Conservation (phyloP, 1,140 invertebrate species). For the Aradophagus sp. region DNA sequence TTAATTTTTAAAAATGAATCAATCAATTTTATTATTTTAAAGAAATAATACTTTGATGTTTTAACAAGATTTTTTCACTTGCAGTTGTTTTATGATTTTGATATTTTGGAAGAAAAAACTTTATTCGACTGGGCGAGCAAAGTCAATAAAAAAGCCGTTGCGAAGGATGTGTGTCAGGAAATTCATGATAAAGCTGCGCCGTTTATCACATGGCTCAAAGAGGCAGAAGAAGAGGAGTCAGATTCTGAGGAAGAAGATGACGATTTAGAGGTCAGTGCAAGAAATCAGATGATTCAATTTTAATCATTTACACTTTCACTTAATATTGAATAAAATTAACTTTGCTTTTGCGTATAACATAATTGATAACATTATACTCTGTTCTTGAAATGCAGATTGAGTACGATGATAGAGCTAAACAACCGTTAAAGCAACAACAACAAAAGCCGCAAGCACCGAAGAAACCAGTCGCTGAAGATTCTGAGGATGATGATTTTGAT, state of each 20-base stretch:
- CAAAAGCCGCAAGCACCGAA: conserved; percentile 70
- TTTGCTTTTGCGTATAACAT: too few relatives aligned
- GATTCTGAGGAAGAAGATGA: conserved; percentile 81
- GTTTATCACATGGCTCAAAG: conserved; percentile 96
- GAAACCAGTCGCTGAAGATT: conserved; percentile 76
- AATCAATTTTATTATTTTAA: too few relatives aligned
- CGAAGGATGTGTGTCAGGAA: conserved; percentile 91
- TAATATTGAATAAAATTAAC: too few relatives aligned
- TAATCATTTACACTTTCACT: too few relatives aligned
- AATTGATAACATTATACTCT: too few relatives aligned
- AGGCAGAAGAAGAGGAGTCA: conserved; percentile 95
- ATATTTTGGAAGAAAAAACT: conserved; percentile 95
- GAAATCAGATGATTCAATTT: too few relatives aligned
- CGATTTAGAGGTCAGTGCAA: conserved; percentile 75
- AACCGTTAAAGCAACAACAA: conserved; percentile 82
- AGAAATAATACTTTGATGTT: too few relatives aligned
- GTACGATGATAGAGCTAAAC: conserved; percentile 89
- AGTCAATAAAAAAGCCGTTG: conserved; percentile 95
- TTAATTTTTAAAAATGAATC: too few relatives aligned
- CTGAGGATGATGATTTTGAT: conserved; percentile 88
- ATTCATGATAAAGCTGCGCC: conserved; percentile 94
- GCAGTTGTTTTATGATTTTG: conserved; percentile 93
- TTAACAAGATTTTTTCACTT: conserved; percentile 26
- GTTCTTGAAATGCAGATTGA: conserved; percentile 89
- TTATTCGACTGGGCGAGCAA: conserved; percentile 96